Evolutionary conservation across 2,888 invertebrate species (phyloP).

Genomic region (Orthosia gracilis): DNA sequence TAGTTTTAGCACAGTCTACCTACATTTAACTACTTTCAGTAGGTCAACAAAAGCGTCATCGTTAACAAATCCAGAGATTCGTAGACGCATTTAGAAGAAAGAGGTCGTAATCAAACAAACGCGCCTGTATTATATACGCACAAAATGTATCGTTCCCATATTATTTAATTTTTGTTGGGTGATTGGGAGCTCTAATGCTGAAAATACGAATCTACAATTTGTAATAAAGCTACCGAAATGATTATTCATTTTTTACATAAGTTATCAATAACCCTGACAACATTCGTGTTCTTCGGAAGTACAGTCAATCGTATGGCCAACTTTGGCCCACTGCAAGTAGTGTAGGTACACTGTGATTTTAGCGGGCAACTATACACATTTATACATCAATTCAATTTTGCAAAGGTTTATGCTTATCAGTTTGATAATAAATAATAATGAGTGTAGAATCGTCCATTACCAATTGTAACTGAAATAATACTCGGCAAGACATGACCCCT

Average conservation of each 20-base stretch:
- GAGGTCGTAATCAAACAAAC: background rate
- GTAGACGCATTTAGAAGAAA: background rate
- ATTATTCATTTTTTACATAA: background rate
- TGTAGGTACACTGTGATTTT: slow-evolving; percentile 44
- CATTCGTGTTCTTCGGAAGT: background rate
- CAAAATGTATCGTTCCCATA: background rate
- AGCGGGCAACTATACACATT: slow-evolving; percentile 33
- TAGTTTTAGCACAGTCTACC: slow-evolving; percentile 22
- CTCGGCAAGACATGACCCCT: slow-evolving; percentile 30
- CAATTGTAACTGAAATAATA: slow-evolving; percentile 53
- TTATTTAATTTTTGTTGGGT: background rate
- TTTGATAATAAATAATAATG: slow-evolving; percentile 31
- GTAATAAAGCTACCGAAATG: background rate
- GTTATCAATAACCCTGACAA: background rate
- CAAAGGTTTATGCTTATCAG: slow-evolving; percentile 32
- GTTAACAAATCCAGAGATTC: background rate
- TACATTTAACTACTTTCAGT: slow-evolving; percentile 20
- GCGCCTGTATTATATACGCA: background rate
- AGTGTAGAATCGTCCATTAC: slow-evolving; percentile 59
- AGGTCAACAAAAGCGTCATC: background rate
- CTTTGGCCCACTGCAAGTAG: slow-evolving; percentile 27
- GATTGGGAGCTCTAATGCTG: background rate
- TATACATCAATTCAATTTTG: slow-evolving; percentile 30
- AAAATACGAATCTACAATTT: background rate
- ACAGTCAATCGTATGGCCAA: background rate